Evolutionary conservation across 2,888 invertebrate species (phyloP).

Genomic region (Piscicola geometra): DNA sequence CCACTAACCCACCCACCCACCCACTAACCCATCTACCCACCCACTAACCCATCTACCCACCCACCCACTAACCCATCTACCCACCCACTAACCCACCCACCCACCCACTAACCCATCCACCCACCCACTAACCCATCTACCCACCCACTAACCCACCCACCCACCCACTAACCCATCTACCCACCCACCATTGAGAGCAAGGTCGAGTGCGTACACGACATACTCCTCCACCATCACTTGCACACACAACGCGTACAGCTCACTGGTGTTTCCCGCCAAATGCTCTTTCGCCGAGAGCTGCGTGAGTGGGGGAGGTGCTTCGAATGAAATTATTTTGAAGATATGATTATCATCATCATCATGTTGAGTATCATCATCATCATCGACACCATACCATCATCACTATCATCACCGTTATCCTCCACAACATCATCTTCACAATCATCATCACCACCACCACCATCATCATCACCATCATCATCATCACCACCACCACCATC

Average conservation of each 20-base stretch:
- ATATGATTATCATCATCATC: not conserved
- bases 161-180: not conserved
- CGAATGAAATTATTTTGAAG: not conserved
- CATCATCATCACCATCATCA: not conserved
- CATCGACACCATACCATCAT: too few species aligned
- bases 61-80: too few species aligned
- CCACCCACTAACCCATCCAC: not conserved
- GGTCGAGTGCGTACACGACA: conserved; percentile 89
- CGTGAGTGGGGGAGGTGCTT: conserved; percentile 31
- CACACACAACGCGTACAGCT: conserved; percentile 76
- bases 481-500: not conserved
- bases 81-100: too few species aligned
- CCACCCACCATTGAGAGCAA: conserved; percentile 67
- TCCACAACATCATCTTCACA: not conserved
- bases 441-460: not conserved
- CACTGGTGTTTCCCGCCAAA: conserved; percentile 68
- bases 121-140: not conserved
- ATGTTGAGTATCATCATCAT: too few species aligned
- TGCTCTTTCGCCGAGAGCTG: conserved; percentile 75
- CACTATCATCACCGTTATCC: not conserved
- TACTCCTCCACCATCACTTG: conserved; percentile 83
- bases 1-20: too few species aligned
- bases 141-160: not conserved
- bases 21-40: too few species aligned
- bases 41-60: too few species aligned